Evolutionary conservation across 1,140 invertebrate genomes (phyloP).

Genomic region (Rhagoletis zephyria): DNA sequence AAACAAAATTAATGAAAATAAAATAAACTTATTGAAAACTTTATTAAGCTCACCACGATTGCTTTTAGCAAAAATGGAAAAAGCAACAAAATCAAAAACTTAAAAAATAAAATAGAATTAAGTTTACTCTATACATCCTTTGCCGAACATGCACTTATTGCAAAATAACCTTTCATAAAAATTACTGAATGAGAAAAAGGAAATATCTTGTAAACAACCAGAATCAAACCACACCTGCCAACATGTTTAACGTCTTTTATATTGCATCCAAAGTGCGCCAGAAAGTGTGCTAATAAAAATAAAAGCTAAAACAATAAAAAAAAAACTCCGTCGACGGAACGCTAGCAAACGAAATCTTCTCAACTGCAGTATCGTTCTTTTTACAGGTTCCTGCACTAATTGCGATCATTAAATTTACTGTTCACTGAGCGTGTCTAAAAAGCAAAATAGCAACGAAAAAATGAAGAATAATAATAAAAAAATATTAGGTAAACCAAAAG

Average conservation of each 20-base stretch:
- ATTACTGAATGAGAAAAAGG: too few species aligned
- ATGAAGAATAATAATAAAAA: neutral
- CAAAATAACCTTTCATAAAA: too few species aligned
- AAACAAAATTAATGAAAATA: neutral
- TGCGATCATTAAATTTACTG: slow-evolving; percentile 50
- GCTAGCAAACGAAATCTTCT: neutral
- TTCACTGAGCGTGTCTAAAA: slow-evolving; percentile 47
- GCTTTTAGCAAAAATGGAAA: neutral
- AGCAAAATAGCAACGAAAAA: neutral
- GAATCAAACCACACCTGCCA: too few species aligned
- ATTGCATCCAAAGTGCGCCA: neutral
- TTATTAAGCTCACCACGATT: neutral
- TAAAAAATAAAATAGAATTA: too few species aligned
- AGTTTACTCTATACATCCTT: too few species aligned
- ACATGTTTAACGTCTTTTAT: too few species aligned
- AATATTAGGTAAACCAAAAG: neutral
- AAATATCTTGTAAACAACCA: too few species aligned
- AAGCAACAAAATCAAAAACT: neutral
- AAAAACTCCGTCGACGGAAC: neutral
- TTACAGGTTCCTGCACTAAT: slow-evolving; percentile 43
- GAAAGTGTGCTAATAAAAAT: slow-evolving; percentile 5
- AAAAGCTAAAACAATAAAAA: neutral
- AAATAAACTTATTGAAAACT: neutral
- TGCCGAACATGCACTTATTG: too few species aligned
- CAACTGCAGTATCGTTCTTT: neutral